Evolutionary conservation across 2,888 invertebrate species (phyloP), one percentile per base, ranked within the genome.

Genomic region (Aradus depressus): DNA sequence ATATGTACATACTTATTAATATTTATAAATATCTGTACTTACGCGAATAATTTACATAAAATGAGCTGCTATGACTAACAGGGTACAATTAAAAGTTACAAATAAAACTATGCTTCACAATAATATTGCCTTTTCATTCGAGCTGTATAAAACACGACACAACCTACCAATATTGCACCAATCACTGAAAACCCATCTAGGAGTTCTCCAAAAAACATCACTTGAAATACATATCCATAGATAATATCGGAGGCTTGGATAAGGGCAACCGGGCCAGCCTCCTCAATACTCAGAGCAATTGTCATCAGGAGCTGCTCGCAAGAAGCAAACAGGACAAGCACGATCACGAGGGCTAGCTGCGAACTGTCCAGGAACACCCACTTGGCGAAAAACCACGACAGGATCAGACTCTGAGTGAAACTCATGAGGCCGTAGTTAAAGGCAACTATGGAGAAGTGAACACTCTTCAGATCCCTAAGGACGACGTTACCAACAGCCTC

Each of bases 231-330:
- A 39, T 53, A 55, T 19, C 50, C 52, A 26, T 53, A 55, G 38
- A 55, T 31, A 4, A 55, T 51, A 38, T 55, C 55, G 3, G 53
- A 42, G 6, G 53, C 55, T 38, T 55, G 55, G 8, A 50, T 28
- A 5, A 55, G 31, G 16, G 52, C 35, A 4, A 55, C 55, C 4
- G 50, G 48, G 14, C 55, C 55, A 25, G 55, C 55, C 5, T 53
- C 50, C 31, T 55, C 55, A 1, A 45, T 19, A 16, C 25, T 42
- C 6, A 55, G 50, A 3, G 55, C 52, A n/a, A 52, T 16, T 4
- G 50, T 50, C 50, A 55, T 45, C 18, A 50, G 32, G n/a, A 52
- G 18, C 23, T 55, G 52, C 25, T 55, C 52, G 1, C 25, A 16
- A 3, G 38, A 23, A 16, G 48, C 38, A 12, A 52, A 52, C 8